Evolutionary conservation across 1,140 invertebrate genomes (phyloP).

Genomic region (Nasonia giraulti): DNA sequence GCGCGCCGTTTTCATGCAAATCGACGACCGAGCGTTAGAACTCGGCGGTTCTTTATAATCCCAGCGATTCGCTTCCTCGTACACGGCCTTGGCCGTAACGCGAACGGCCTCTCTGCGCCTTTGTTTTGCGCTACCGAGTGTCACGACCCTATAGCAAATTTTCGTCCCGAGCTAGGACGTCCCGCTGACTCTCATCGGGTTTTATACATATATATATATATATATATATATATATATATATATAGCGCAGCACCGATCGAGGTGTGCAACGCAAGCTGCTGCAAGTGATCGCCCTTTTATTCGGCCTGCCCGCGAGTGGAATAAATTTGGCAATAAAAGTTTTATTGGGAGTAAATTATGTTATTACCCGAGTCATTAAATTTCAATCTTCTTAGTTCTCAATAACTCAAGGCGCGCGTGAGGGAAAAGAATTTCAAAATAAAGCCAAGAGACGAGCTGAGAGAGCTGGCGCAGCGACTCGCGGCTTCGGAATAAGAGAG

Average conservation of each 20-base stretch:
- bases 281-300: conserved; percentile 2
- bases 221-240: too few relatives aligned
- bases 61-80: conserved; percentile 29
- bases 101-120: conserved; percentile 28
- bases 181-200: neutral
- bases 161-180: neutral
- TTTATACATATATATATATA: neutral
- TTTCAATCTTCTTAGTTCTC: conserved; percentile 41
- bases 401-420: conserved; percentile 20
- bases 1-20: conserved; percentile 51
- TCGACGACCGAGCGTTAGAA: conserved; percentile 41
- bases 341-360: conserved; percentile 47
- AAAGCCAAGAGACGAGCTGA: neutral
- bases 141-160: neutral
- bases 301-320: neutral
- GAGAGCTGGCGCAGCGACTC: neutral
- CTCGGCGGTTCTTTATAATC: neutral
- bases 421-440: conserved; percentile 9
- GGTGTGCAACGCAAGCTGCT: too few relatives aligned
- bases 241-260: too few relatives aligned
- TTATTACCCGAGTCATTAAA: conserved; percentile 45
- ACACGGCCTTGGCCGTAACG: neutral
- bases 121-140: conserved; percentile 62
- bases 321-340: conserved; percentile 40
- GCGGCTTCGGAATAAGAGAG: conserved; percentile 3